A percentile compares a stretch with the other conserved stretches of the same genome.
phyloP scores from a whole-genome alignment of 2,888 invertebrate species.

The Achlya flavicornis region DNA sequence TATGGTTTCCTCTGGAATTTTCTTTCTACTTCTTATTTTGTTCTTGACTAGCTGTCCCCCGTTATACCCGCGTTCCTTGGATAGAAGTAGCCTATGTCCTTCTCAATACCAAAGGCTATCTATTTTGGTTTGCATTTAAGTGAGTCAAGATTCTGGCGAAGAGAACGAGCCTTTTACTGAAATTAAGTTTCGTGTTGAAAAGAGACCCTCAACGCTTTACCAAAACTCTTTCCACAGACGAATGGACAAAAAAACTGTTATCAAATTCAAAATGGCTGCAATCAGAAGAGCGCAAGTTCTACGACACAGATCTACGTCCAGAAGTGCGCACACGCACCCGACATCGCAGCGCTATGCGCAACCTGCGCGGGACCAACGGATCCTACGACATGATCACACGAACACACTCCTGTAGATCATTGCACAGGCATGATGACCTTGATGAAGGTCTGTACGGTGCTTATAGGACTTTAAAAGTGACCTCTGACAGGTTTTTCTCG shows the following conservation, averaged over 20 bases:
- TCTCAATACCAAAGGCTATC: too few species aligned
- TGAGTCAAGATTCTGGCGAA: too few species aligned
- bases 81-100: too few species aligned
- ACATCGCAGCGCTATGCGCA: slow-evolving; percentile 60
- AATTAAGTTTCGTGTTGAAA: too few species aligned
- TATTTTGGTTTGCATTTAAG: too few species aligned
- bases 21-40: too few species aligned
- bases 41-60: too few species aligned
- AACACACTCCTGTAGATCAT: slow-evolving; percentile 69
- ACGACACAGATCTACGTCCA: slow-evolving; percentile 72
- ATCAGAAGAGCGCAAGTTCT: slow-evolving; percentile 83
- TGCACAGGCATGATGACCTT: slow-evolving; percentile 63
- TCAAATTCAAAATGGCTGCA: slow-evolving; percentile 88
- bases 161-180: too few species aligned
- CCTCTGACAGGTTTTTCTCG: slow-evolving; percentile 53
- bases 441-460: slow-evolving; percentile 71
- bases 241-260: slow-evolving; percentile 88
- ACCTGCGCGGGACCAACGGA: slow-evolving; percentile 52
- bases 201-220: background rate
- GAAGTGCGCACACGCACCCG: slow-evolving; percentile 50
- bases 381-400: slow-evolving; percentile 73
- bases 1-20: too few species aligned
- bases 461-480: slow-evolving; percentile 68
- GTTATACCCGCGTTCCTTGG: too few species aligned
- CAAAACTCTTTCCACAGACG: slow-evolving; percentile 69